A percentile compares a stretch with the other conserved stretches of the same genome.
Conservation (phyloP, 2,797 vertebrate genomes). For the Toxotes lorentzi region DNA sequence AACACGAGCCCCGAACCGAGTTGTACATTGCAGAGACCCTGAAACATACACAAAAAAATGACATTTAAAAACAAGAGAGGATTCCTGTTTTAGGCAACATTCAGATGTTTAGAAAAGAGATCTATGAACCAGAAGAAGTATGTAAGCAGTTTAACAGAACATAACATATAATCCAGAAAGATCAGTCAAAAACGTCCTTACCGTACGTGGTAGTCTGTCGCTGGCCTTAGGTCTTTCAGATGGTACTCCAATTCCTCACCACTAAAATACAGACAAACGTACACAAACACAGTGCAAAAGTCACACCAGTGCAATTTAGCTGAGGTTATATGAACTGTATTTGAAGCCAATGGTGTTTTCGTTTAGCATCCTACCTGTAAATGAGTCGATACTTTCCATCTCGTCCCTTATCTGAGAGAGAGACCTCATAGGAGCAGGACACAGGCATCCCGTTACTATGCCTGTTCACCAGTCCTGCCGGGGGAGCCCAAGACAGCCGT, state of each 20-base stretch:
- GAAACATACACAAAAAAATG: constrained; percentile 9
- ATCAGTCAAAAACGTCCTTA: constrained; percentile 75
- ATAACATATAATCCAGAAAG: neutral
- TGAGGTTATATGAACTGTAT: neutral
- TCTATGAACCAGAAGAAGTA: neutral
- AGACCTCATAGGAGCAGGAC: constrained; percentile 94
- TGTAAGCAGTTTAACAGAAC: too few species aligned
- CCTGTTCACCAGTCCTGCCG: constrained; percentile 89
- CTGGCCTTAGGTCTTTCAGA: constrained; percentile 96
- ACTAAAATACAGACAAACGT: constrained; percentile 77
- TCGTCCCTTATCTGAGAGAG: constrained; percentile 95
- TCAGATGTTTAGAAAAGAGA: neutral
- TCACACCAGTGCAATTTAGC: neutral
- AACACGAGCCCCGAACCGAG: constrained; percentile 92
- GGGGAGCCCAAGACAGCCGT: constrained; percentile 91
- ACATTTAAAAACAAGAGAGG: neutral
- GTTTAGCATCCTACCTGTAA: constrained; percentile 89
- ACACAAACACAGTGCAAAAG: neutral
- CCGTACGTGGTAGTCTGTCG: constrained; percentile 97
- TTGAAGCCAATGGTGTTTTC: neutral
- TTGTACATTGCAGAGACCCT: constrained; percentile 94
- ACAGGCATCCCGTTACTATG: constrained; percentile 90
- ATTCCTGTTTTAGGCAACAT: neutral
- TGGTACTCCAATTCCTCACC: constrained; percentile 96
- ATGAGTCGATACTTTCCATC: constrained; percentile 95